phyloP scores from a whole-genome alignment of 2,797 vertebrate species.

The Anguilla obscura region DNA sequence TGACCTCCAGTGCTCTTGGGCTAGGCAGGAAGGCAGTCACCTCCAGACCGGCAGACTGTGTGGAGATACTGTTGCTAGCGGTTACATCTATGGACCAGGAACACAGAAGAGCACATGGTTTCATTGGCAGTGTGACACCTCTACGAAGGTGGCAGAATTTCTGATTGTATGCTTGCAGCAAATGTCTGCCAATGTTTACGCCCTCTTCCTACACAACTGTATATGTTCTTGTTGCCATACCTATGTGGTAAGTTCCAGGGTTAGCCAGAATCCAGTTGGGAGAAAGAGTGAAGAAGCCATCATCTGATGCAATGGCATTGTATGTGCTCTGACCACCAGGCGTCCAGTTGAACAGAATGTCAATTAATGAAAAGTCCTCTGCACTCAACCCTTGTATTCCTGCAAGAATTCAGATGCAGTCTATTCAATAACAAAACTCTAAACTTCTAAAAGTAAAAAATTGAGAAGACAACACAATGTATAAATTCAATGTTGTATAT shows the following conservation, averaged over 20 bases:
- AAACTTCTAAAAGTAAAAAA: background rate
- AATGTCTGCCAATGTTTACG: background rate
- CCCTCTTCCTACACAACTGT: background rate
- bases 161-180: no score
- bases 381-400: constrained; percentile 43
- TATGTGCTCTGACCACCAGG: constrained; percentile 55
- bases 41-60: constrained; percentile 45
- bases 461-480: background rate
- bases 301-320: constrained; percentile 47
- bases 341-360: constrained; percentile 50
- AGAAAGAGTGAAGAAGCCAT: constrained; percentile 57
- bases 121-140: background rate
- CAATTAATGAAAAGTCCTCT: constrained; percentile 50
- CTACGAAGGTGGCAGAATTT: no score
- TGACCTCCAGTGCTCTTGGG: constrained; percentile 41
- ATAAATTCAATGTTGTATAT: no score
- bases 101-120: background rate
- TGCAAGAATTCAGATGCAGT: constrained; percentile 28
- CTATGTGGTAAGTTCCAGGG: constrained; percentile 54
- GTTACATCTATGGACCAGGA: constrained; percentile 49
- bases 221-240: constrained; percentile 48
- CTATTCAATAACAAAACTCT: constrained; percentile 7
- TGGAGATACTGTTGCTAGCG: constrained; percentile 53
- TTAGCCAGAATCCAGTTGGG: constrained; percentile 48
- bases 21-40: constrained; percentile 40